Conservation (phyloP, 2,113 vertebrate species). For the Phocoena phocoena region DNA sequence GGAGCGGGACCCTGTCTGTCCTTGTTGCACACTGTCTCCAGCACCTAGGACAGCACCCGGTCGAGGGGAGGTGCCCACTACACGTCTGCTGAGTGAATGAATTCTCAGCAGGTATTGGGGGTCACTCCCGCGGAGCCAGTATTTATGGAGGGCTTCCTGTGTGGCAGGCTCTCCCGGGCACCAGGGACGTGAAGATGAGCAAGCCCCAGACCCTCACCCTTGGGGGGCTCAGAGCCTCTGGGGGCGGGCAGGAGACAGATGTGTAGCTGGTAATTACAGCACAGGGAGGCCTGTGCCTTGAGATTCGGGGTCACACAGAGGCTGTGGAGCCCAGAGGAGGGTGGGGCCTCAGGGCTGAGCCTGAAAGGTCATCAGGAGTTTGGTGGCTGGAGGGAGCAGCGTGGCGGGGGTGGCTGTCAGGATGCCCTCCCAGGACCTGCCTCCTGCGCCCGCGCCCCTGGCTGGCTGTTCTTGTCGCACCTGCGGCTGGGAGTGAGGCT, state of each 20-base stretch:
- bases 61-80: fast-evolving
- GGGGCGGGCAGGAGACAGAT: background rate
- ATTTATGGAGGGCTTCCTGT: fast-evolving
- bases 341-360: background rate
- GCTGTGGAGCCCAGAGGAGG: background rate
- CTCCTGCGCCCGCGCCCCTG: no score
- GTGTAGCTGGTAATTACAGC: fast-evolving
- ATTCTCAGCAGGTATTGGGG: fast-evolving
- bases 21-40: fast-evolving
- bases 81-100: background rate
- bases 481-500: fast-evolving
- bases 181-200: fast-evolving
- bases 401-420: background rate
- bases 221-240: fast-evolving
- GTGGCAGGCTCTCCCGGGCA: fast-evolving
- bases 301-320: background rate
- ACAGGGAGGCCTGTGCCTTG: background rate
- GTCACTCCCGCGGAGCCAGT: background rate
- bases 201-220: background rate
- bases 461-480: background rate
- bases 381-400: background rate
- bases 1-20: background rate
- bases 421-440: background rate
- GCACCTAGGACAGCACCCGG: background rate
- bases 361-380: no score